Evolutionary conservation across 1,140 invertebrate genomes (phyloP), one percentile per base, ranked within the genome.

Genomic region (Samia ricini): DNA sequence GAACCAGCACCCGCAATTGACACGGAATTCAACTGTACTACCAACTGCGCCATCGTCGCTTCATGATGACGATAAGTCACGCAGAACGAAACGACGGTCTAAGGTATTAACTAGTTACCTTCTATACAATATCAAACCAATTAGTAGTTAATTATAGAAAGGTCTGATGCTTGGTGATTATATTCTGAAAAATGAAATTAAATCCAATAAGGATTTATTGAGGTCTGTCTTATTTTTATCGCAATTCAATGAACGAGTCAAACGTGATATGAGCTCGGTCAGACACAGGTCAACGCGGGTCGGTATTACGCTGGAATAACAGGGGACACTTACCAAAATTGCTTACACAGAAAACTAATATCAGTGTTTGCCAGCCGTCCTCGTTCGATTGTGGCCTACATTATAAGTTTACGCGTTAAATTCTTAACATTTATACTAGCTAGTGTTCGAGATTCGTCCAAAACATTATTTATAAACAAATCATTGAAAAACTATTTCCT

Each of bases 331-430:
- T 82, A 85, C 77, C 71, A 80, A 87, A 89, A 89, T 84, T 88
- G 85, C 85, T 89, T 88, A 83, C 85, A 86, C 75, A 83, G 87
- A 88, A 88, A 89, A 89, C 83, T 89, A 88, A 89, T 89, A 88
- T 87, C 84, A 81, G 81, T 88, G 83, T 88, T 87, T 89, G 83
- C 78, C 83, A 83, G 87, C 77, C 80, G 81, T 74, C 72, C 72
- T 71, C 65, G 59, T 69, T 72, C 57, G 66, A 66, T 59, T 73
- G 55, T 68, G 72, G 72, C 50, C 15, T 55, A 73, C 71, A 51
- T 61, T 49, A 66, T 10, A 19, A 58, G 61, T n/a, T 42, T 15
- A 42, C 68, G 61, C 56, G 64, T 15, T 60, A 23, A 10, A 33
- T 60, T 0, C 10, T 22, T 29, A 48, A 7, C 20, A 52, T 36